phyloP scores from a whole-genome alignment of 2,888 invertebrate species.

The Calliopum simillimum region DNA sequence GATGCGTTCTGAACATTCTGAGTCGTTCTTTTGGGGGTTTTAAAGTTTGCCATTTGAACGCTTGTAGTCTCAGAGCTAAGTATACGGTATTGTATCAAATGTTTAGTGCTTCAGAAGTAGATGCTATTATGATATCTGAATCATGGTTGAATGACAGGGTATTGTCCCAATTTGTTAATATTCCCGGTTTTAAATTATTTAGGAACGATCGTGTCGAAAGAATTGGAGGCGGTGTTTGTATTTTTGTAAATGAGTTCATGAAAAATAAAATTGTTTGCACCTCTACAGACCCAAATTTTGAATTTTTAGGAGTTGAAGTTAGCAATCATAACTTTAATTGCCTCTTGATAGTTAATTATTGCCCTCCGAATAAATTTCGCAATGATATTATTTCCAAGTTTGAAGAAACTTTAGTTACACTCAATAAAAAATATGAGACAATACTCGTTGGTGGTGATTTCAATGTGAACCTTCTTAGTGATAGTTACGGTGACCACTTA shows the following conservation, averaged over 20 bases:
- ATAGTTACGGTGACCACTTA: too few relatives aligned
- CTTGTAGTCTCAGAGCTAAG: background rate
- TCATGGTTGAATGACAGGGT: background rate
- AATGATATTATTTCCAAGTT: background rate
- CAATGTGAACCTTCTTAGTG: too few relatives aligned
- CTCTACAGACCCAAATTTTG: background rate
- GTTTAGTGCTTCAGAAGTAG: background rate
- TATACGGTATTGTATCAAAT: background rate
- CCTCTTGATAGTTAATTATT: too few relatives aligned
- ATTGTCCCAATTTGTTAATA: background rate
- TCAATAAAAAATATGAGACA: background rate
- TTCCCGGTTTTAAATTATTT: background rate
- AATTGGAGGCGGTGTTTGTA: background rate
- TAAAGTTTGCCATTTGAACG: background rate
- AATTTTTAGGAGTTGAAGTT: too few relatives aligned
- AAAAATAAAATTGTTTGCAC: background rate
- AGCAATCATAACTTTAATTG: too few relatives aligned
- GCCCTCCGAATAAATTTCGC: too few relatives aligned
- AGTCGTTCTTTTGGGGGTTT: background rate
- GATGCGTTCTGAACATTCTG: background rate
- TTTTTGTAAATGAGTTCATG: background rate
- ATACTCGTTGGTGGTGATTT: background rate
- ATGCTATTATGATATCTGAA: background rate
- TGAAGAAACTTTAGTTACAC: background rate
- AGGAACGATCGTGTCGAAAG: background rate